phyloP scores from a whole-genome alignment of 2,888 invertebrate species.

The Xylota sylvarum region DNA sequence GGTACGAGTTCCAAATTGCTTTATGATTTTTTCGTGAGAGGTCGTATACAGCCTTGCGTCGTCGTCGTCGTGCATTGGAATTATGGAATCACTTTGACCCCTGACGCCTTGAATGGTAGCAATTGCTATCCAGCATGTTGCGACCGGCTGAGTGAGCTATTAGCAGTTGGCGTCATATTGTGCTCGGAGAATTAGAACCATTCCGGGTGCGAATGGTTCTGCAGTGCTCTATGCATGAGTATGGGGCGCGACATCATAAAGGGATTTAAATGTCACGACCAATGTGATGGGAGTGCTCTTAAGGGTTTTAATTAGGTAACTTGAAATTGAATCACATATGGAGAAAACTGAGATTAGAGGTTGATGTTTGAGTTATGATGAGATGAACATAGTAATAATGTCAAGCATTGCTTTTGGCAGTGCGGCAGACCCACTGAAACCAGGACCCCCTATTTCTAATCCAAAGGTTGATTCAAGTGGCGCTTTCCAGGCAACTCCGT shows the following conservation, averaged over 20 bases:
- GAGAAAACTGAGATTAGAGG: neutral
- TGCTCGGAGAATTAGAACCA: constrained; percentile 62
- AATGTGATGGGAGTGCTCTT: constrained; percentile 30
- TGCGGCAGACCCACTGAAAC: no score
- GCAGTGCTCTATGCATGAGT: neutral
- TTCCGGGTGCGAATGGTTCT: constrained; percentile 34
- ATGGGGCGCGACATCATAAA: constrained; percentile 27
- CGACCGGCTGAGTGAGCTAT: constrained; percentile 75
- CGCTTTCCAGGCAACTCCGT: no score
- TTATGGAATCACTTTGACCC: constrained; percentile 76
- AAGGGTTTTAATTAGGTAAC: constrained; percentile 40
- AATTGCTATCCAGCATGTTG: constrained; percentile 64
- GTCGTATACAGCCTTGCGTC: constrained; percentile 46
- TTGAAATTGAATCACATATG: constrained; percentile 4
- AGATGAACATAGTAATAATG: no score
- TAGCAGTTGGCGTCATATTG: constrained; percentile 77
- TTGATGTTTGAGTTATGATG: neutral
- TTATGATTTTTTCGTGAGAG: constrained; percentile 71
- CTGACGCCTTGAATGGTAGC: constrained; percentile 67
- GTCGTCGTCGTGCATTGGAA: constrained; percentile 41
- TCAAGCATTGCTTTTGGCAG: no score
- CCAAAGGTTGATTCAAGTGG: no score
- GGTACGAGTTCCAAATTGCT: constrained; percentile 69
- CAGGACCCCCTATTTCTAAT: no score
- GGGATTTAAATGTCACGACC: constrained; percentile 47